Conservation (phyloP, 30 jellyfish, hydroid and myxozoan genomes). For the Nemopilema nomurai region DNA sequence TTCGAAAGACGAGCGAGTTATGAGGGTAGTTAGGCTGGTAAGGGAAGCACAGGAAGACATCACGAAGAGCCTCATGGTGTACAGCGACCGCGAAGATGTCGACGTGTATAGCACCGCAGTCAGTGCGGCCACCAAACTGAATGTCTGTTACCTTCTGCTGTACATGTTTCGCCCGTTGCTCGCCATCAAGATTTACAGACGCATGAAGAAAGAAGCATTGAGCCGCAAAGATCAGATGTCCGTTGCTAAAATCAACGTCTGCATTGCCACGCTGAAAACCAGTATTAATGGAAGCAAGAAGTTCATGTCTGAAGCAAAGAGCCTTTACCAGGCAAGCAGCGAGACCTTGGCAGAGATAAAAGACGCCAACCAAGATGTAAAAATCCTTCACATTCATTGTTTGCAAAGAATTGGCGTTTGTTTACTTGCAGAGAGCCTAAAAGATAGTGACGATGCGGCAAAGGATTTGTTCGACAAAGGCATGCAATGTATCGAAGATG, state of each 20-base stretch:
- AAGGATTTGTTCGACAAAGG: neutral
- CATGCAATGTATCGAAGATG: neutral
- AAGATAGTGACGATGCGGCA: neutral
- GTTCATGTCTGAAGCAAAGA: slow-evolving; percentile 49
- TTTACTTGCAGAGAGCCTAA: slow-evolving; percentile 12
- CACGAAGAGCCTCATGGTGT: slow-evolving; percentile 21
- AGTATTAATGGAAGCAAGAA: slow-evolving; percentile 27
- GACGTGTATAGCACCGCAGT: slow-evolving; percentile 27
- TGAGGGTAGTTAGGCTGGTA: slow-evolving; percentile 19
- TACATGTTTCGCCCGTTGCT: slow-evolving; percentile 24
- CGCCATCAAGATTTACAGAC: slow-evolving; percentile 40
- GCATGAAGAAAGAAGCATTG: slow-evolving; percentile 42
- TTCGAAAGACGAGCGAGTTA: slow-evolving; percentile 27
- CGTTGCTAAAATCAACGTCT: slow-evolving; percentile 33
- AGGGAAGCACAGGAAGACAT: slow-evolving; percentile 38
- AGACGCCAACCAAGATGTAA: neutral
- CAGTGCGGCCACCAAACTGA: slow-evolving; percentile 7
- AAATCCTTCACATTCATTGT: neutral
- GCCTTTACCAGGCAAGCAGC: slow-evolving; percentile 42
- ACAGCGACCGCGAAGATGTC: slow-evolving; percentile 10
- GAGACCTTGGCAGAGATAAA: neutral
- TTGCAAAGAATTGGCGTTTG: neutral
- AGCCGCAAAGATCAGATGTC: neutral
- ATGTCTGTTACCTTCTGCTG: slow-evolving; percentile 29
- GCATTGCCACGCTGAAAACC: slow-evolving; percentile 39